phyloP scores from a whole-genome alignment of 2,888 invertebrate genomes.

The Drosophila monieri region DNA sequence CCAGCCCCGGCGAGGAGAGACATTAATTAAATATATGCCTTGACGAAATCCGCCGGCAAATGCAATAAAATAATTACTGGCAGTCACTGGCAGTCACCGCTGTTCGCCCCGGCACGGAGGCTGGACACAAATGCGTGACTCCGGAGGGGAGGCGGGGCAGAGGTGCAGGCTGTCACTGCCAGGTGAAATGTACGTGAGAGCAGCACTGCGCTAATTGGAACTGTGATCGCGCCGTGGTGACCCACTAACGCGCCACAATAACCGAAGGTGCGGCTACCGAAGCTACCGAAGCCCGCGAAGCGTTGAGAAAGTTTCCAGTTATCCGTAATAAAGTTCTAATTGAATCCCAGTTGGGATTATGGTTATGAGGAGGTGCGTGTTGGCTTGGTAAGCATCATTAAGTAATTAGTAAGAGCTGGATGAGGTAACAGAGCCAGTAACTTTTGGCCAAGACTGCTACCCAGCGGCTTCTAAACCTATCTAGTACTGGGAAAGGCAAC shows the following conservation, averaged over 20 bases:
- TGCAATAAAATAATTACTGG: constrained; percentile 77
- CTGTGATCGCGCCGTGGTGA: constrained; percentile 43
- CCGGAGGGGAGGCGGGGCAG: constrained; percentile 33
- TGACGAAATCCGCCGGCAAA: constrained; percentile 49
- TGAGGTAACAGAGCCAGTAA: constrained; percentile 18
- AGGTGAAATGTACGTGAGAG: constrained; percentile 61
- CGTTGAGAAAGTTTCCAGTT: constrained; percentile 55
- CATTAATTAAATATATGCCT: constrained; percentile 66
- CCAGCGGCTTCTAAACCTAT: background rate
- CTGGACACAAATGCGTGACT: constrained; percentile 44
- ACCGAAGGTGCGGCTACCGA: constrained; percentile 23
- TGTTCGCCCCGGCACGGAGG: constrained; percentile 54
- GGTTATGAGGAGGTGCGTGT: constrained; percentile 21
- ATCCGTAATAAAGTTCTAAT: constrained; percentile 60
- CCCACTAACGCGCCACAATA: constrained; percentile 35
- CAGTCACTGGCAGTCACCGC: constrained; percentile 46
- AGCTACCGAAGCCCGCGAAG: background rate
- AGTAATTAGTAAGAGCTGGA: constrained; percentile 11
- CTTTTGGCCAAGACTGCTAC: background rate
- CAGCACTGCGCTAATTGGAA: constrained; percentile 37
- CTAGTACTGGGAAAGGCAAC: no score
- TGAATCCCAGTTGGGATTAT: constrained; percentile 17
- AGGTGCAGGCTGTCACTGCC: constrained; percentile 12
- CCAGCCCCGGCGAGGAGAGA: constrained; percentile 49
- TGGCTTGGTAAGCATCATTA: constrained; percentile 3